Conservation (phyloP, 2,113 vertebrate genomes). For the Dissostichus mawsoni region DNA sequence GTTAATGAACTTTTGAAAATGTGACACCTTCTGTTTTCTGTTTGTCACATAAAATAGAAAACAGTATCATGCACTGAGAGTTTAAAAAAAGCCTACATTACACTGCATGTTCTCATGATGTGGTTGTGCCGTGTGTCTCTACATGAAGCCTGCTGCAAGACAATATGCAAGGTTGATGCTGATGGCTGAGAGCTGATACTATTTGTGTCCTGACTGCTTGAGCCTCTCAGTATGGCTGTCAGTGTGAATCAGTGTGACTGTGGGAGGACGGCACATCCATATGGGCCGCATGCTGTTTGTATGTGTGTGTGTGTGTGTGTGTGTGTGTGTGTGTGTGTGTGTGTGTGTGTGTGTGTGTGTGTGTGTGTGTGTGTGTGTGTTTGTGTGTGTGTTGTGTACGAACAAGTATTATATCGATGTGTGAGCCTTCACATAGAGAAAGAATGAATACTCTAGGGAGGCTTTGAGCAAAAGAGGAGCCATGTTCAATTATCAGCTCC, state of each 20-base stretch:
- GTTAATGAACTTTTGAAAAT: conserved; percentile 14
- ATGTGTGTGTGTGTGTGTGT: conserved; percentile 28
- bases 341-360: conserved; percentile 39
- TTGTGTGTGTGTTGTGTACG: background rate
- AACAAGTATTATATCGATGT: conserved; percentile 53
- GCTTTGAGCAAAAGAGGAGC: no score
- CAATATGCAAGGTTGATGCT: conserved; percentile 21
- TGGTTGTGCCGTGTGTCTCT: background rate
- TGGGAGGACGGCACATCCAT: conserved; percentile 69
- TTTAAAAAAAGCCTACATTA: background rate
- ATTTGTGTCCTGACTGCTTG: conserved; percentile 68
- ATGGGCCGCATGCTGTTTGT: conserved; percentile 61
- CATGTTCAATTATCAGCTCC: no score
- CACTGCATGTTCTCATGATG: background rate
- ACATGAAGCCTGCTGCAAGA: conserved; percentile 27
- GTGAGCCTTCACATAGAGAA: conserved; percentile 55
- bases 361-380: conserved; percentile 41
- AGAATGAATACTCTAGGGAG: conserved; percentile 61
- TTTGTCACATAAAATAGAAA: background rate
- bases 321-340: conserved; percentile 44
- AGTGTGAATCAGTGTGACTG: conserved; percentile 63
- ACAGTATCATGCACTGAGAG: background rate
- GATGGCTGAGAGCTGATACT: conserved; percentile 63
- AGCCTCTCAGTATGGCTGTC: conserved; percentile 65
- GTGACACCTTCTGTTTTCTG: background rate